Evolutionary conservation across 2,888 invertebrate species (phyloP).

Genomic region (Resseliella maxima): DNA sequence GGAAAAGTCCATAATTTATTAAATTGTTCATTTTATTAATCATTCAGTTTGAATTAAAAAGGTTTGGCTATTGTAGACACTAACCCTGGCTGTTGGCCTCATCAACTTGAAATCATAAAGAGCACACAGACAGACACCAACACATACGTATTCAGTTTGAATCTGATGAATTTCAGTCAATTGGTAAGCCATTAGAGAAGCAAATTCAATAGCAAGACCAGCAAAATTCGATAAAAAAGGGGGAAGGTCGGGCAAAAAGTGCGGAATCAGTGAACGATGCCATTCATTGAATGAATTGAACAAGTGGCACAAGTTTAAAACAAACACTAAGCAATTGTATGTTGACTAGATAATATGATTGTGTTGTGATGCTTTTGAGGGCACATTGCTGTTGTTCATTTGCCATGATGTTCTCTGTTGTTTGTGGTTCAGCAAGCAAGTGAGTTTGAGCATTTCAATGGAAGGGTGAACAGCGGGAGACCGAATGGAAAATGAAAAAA

Average conservation of each 20-base stretch:
- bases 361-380: neutral
- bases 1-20: neutral
- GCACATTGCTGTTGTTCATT: constrained; percentile 13
- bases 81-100: neutral
- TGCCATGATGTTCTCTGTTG: neutral
- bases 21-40: constrained; percentile 9
- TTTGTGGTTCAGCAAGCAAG: neutral
- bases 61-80: neutral
- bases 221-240: neutral
- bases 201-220: neutral
- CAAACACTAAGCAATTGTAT: constrained; percentile 22
- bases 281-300: constrained; percentile 2
- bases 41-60: constrained; percentile 8
- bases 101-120: neutral
- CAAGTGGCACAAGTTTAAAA: neutral
- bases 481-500: neutral
- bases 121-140: neutral
- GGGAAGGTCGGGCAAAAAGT: neutral
- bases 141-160: neutral
- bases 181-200: neutral
- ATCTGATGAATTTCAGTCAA: constrained; percentile 10
- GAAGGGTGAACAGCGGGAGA: neutral
- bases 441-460: neutral
- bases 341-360: constrained; percentile 34
- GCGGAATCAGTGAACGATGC: neutral